Evolutionary conservation across 2,888 invertebrate species (phyloP), one percentile per base, ranked within the genome.

Genomic region (Ellobium chinense): DNA sequence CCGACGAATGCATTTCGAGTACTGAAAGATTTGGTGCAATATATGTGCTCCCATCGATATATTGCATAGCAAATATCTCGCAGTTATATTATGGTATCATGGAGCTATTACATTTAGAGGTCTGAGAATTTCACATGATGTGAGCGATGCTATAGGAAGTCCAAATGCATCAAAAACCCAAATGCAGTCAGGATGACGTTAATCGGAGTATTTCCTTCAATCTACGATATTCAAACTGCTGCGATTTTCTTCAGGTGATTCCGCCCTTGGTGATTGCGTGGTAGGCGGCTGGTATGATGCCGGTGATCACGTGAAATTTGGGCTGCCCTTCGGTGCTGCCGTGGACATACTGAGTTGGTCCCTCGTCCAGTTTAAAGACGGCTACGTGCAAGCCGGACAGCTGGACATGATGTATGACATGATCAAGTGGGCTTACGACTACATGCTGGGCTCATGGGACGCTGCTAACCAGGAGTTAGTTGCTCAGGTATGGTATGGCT

Each of bases 381-480:
- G 85, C 1, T 88, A 88, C 75, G 37, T 46, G 31, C 74, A 72
- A 9, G 78, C 86, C 0, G 85, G 85, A 0, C 86, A 88, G 81
- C 78, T 85, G 68, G 80, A 85, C n/a, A 83, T 87, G 73, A 88
- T 87, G 63, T 85, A 85, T 37, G 88, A 85, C 63, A 86, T 86
- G 56, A 80, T 95, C 29, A 94, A 94, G 90, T 95, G 95, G 95
- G 94, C 94, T 0, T 93, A 94, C 0, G 95, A 95, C 89, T 95
- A 95, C 87, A 94, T 95, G 86, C 93, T 95, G 81, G 95, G 82
- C 24, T 83, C 84, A 14, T 82, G 82, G 82, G 70, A 79, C 72
- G 65, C 82, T 3, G 5, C 12, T 29, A 72, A 58, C 0, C 68
- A 62, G 37, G 78, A 82, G 21, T 68, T 82, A 14, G 78, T 78